Conservation (phyloP, 2,888 invertebrate genomes). For the Seladonia tumulorum region DNA sequence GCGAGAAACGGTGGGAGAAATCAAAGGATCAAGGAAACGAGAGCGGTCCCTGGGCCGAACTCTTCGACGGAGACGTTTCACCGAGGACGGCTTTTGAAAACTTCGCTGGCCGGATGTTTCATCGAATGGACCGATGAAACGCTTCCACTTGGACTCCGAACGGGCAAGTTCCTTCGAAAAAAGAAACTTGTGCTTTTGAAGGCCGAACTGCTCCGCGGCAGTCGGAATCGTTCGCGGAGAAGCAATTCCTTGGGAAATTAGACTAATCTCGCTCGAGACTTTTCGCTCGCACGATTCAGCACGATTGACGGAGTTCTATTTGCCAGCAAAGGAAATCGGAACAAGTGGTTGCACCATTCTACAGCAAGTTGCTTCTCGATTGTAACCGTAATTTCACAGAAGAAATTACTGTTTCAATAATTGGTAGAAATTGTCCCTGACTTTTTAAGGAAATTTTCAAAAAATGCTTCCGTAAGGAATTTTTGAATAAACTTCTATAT, state of each 20-base stretch:
- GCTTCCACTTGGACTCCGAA: background rate
- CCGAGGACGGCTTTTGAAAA: background rate
- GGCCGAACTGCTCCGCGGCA: background rate
- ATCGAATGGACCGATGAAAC: slow-evolving; percentile 1
- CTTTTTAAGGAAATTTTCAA: too few relatives aligned
- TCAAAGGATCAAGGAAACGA: background rate
- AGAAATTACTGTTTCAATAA: too few relatives aligned
- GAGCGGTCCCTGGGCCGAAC: background rate
- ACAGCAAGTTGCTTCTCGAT: background rate
- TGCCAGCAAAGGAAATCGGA: too few relatives aligned
- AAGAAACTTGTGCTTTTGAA: background rate
- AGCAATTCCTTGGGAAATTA: background rate
- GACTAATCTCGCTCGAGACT: background rate
- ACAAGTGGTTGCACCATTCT: background rate
- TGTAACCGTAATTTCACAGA: too few relatives aligned
- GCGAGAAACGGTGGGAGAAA: background rate
- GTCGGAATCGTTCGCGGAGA: background rate
- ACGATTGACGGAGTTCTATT: too few relatives aligned
- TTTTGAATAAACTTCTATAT: too few relatives aligned
- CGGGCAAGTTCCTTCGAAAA: background rate
- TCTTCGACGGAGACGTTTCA: background rate
- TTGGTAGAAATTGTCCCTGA: too few relatives aligned
- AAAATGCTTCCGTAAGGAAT: too few relatives aligned
- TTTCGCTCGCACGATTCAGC: too few relatives aligned
- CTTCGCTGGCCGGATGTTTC: slow-evolving; percentile 2